Evolutionary conservation across 2,797 vertebrate genomes (phyloP).

Genomic region (Margarornis squamiger): DNA sequence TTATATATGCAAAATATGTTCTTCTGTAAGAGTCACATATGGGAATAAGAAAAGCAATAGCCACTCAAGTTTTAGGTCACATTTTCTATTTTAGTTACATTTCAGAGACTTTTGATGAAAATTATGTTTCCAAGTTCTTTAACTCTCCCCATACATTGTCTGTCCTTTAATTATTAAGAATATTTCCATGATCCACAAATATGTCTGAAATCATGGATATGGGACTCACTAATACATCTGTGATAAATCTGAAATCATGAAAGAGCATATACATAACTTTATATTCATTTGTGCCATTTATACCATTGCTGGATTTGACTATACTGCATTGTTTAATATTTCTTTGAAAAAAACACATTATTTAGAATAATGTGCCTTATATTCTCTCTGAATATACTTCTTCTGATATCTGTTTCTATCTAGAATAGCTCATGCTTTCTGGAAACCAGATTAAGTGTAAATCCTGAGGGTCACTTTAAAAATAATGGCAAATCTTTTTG

Average conservation of each 20-base stretch:
- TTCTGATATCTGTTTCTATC: not conserved
- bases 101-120: not conserved
- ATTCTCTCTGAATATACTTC: not conserved
- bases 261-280: not conserved
- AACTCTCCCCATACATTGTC: not conserved
- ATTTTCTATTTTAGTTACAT: not conserved
- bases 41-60: not conserved
- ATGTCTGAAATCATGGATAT: not conserved
- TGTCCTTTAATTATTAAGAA: not conserved
- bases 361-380: not conserved
- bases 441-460: not conserved
- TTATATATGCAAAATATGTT: not conserved
- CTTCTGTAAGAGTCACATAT: not conserved
- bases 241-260: not conserved
- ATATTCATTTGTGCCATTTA: not conserved
- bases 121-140: not conserved
- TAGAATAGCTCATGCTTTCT: not conserved
- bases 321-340: not conserved
- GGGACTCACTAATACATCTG: not conserved
- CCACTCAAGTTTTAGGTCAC: not conserved
- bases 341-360: not conserved
- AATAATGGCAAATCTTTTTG: not conserved
- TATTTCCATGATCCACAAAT: not conserved
- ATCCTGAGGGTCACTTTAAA: not conserved
- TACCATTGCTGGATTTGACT: not conserved